Evolutionary conservation across 2,888 invertebrate genomes (phyloP).

Genomic region (Papilio elwesi): DNA sequence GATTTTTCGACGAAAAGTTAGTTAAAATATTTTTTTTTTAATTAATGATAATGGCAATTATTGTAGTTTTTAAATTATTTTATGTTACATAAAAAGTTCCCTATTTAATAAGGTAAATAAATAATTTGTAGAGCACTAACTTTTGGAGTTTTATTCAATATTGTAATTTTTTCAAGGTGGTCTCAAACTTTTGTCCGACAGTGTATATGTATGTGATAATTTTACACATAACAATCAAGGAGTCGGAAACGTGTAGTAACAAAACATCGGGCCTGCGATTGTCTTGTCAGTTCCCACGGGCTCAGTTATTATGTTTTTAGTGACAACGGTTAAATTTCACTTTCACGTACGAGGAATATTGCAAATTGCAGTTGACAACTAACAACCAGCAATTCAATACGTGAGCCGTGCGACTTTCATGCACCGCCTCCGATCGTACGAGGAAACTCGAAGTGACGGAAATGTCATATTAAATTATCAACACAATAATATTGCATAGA

Average conservation of each 20-base stretch:
- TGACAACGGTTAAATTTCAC: slow-evolving; percentile 39
- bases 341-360: slow-evolving; percentile 25
- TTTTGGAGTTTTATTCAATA: too few species aligned
- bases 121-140: too few species aligned
- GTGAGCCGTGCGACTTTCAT: slow-evolving; percentile 24
- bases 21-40: too few species aligned
- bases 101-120: too few species aligned
- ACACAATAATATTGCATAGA: neutral
- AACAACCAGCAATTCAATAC: slow-evolving; percentile 30
- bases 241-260: slow-evolving; percentile 8
- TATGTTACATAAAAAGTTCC: too few species aligned
- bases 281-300: slow-evolving; percentile 29
- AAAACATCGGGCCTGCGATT: slow-evolving; percentile 11
- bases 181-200: too few species aligned
- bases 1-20: too few species aligned
- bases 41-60: too few species aligned
- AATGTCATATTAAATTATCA: neutral
- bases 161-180: too few species aligned
- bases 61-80: too few species aligned
- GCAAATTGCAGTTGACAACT: slow-evolving; percentile 31
- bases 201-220: neutral
- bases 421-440: neutral
- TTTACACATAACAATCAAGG: slow-evolving; percentile 9
- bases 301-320: slow-evolving; percentile 22
- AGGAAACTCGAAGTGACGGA: slow-evolving; percentile 10